Evolutionary conservation across 2,113 vertebrate genomes (phyloP).

Genomic region (Phainopepla nitens): DNA sequence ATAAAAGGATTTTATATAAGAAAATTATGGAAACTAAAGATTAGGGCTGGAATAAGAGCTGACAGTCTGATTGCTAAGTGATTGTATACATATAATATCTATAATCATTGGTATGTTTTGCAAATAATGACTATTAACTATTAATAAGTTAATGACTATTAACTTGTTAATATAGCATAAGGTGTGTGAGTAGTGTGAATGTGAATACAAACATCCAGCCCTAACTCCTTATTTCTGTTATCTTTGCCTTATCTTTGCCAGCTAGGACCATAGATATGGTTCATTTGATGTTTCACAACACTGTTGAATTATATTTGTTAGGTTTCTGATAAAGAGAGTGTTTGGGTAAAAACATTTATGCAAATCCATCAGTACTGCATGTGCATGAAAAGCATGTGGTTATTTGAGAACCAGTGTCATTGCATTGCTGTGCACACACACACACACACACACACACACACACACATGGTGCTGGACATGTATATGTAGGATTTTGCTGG

Average conservation of each 20-base stretch:
- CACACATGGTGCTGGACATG: accelerated
- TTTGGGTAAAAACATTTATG: not conserved
- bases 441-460: too few species aligned
- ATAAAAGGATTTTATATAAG: not conserved
- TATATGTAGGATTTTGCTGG: not conserved
- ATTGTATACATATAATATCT: not conserved
- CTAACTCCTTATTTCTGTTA: not conserved
- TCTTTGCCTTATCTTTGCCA: too few species aligned
- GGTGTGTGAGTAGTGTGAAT: not conserved
- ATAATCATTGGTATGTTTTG: not conserved
- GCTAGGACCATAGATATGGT: not conserved
- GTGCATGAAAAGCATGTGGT: not conserved
- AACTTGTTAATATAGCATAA: not conserved
- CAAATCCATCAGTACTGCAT: not conserved
- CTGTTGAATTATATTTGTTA: not conserved
- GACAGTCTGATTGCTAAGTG: not conserved
- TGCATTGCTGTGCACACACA: not conserved
- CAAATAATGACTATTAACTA: not conserved
- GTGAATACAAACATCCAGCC: not conserved
- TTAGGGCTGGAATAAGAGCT: not conserved
- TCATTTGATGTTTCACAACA: not conserved
- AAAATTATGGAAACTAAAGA: not conserved
- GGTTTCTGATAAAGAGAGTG: not conserved
- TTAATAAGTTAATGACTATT: not conserved
- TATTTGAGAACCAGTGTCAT: not conserved